Evolutionary conservation across 2,888 invertebrate genomes (phyloP), one percentile per base, ranked within the genome.

Genomic region (Phania funesta): DNA sequence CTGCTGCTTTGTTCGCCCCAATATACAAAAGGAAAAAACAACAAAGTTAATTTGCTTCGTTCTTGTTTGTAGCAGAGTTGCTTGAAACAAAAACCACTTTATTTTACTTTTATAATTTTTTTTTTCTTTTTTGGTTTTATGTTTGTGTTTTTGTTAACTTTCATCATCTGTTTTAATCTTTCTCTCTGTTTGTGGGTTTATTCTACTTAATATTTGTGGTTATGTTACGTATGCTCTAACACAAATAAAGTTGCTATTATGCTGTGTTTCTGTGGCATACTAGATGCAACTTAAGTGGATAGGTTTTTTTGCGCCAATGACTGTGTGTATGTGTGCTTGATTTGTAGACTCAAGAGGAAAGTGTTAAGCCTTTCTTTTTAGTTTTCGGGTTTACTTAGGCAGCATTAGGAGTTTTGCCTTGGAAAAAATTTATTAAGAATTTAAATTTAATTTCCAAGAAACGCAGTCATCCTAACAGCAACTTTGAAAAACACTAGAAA

Each of bases 121-220:
- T 58, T 9, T 20, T 24, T 50, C 4, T 52, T 38, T n/a, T 32
- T 1, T 16, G 26, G 54, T 0, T 22, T 7, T 1, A 48, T 6
- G 20, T 29, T 11, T 50, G 48, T 56, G 60, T 50, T 68, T 44
- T 22, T 44, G 41, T 44, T 44, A 68, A 52, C 24, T 54, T 68
- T 67, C 76, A 76, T 76, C 60, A 76, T 76, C 50, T 41, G 44
- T 52, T 76, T 76, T 68, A 70, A 70, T 70, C 68, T 70, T 20
- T 64, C 38, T 54, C 56, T 73, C 22, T 64, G 54, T 70, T 62
- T 77, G 48, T 64, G 77, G 64, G 56, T 48, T 78, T 78, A 71
- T 71, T 70, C 48, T 78, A 71, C 77, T 78, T 78, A 78, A 71
- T 70, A 64, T 78, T 71, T 78, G 77, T 78, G 77, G 77, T 71